Evolutionary conservation across 1,140 invertebrate species (phyloP).

Genomic region (Papilio glaucus): DNA sequence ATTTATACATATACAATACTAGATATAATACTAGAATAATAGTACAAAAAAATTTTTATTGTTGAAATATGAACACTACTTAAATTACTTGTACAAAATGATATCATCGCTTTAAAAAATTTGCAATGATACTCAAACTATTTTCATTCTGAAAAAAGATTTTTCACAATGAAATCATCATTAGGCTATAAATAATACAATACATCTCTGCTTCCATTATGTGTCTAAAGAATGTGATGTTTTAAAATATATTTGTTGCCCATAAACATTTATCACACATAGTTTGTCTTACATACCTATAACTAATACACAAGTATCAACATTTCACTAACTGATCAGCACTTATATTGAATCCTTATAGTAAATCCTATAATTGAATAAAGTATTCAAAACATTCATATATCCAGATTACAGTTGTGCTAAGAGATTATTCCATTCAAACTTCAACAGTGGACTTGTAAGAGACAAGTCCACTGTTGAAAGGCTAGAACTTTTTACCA

Average conservation of each 20-base stretch:
- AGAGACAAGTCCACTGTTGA: no score
- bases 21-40: background rate
- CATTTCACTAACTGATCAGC: constrained; percentile 1
- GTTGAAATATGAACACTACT: background rate
- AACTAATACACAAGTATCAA: background rate
- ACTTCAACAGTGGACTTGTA: no score
- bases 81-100: background rate
- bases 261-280: background rate
- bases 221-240: no score
- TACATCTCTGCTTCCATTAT: no score
- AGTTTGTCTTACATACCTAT: background rate
- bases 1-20: no score
- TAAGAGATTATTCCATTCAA: constrained; percentile 1
- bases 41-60: constrained; percentile 1
- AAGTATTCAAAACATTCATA: constrained; percentile 8
- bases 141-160: background rate
- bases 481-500: no score
- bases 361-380: constrained; percentile 35
- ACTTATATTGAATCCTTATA: background rate
- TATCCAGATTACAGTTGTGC: constrained; percentile 1
- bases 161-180: constrained; percentile 2
- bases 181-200: background rate
- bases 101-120: background rate
- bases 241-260: no score
- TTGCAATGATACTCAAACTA: background rate